Evolutionary conservation across 1,140 invertebrate genomes (phyloP), one percentile per base, ranked within the genome.

Genomic region (Drosophila takahashii): DNA sequence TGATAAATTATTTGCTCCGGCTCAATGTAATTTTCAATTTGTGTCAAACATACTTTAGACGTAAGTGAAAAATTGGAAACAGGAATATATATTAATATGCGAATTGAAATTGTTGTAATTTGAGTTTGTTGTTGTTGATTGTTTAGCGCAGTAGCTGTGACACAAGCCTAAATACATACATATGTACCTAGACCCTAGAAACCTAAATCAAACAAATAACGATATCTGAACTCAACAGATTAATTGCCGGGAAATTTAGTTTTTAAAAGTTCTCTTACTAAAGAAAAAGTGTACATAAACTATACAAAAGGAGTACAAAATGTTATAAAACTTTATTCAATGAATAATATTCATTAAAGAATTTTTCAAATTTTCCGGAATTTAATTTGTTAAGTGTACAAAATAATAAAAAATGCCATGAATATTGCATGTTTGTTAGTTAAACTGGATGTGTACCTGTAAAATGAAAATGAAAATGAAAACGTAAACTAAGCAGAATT

Each of bases 61-160:
- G 16, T 77, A 56, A 77, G 65, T 27, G 51, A 58, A 70, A 50
- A 74, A 66, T 75, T 56, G 15, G 66, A 90, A 90, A 90, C 81
- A 87, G 81, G 81, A 87, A 86, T 81, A 72, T 81, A 69, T 45
- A 36, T 39, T 45, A 22, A n/a, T 42, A 51, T 42, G 41, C 57
- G 60, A 47, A 67, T 70, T 77, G 69, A 75, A 47, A 71, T 67
- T 77, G 72, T 89, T 89, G 79, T 74, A 67, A 67, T 27, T 67
- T 67, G 60, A 67, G 64, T 67, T 51, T 16, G 53, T 75, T 75
- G 75, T 85, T 76, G 76, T 86, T 84, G 76, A 64, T 81, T 79
- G 69, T 67, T 81, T 87, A 87, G 83, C 81, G 81, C 83, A 81
- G 83, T 86, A 86, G 81, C 81, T 86, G 81, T 86, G 81, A 86